Conservation (phyloP, 2,888 invertebrate species). For the Baronia brevicornis region DNA sequence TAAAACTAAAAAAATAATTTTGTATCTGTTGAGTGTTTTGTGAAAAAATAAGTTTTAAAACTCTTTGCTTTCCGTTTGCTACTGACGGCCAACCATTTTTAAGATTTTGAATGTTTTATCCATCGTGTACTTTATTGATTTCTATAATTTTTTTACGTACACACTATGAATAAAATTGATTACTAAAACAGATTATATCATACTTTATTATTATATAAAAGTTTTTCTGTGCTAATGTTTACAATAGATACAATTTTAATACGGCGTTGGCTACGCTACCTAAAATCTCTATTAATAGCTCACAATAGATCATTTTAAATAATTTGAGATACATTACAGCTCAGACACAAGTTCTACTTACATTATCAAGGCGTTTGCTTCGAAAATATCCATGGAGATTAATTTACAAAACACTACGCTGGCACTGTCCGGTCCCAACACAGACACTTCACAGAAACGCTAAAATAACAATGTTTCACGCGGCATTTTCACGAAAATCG, state of each 20-base stretch:
- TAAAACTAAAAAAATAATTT: no score
- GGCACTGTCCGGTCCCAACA: constrained; percentile 23
- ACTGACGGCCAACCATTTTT: no score
- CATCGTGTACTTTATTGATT: no score
- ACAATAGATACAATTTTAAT: no score
- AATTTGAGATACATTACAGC: constrained; percentile 12
- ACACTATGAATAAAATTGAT: no score
- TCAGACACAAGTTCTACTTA: constrained; percentile 39
- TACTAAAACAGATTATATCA: no score
- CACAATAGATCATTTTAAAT: constrained; percentile 8
- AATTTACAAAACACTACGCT: constrained; percentile 9
- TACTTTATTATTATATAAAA: neutral
- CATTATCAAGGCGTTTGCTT: constrained; percentile 25
- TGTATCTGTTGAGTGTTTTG: no score
- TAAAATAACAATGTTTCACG: constrained; percentile 31
- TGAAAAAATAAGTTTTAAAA: no score
- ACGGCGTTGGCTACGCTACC: no score
- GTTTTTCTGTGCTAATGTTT: neutral
- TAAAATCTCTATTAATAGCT: constrained; percentile 12
- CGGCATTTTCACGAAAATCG: constrained; percentile 30
- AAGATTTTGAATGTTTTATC: no score
- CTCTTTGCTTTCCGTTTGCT: no score
- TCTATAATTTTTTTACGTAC: no score
- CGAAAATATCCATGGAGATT: constrained; percentile 29
- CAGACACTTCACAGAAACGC: constrained; percentile 40